Percentiles rank a stretch among this genome's conserved stretches.
Evolutionary conservation across 2,113 vertebrate genomes (phyloP).

Genomic region (Grus americana): DNA sequence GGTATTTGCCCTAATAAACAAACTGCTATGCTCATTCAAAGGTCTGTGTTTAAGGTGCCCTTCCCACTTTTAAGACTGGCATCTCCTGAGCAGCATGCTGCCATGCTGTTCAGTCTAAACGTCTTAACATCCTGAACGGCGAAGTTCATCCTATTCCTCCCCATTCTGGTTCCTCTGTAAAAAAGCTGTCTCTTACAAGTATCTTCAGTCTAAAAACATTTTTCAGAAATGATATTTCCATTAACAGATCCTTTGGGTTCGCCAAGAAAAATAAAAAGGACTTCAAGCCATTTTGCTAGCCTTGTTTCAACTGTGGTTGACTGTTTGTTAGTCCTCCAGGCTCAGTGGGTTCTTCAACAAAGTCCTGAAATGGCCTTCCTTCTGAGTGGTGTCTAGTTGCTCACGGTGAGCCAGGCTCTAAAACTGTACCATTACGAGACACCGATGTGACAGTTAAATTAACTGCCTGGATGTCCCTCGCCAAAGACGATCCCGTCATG

Average conservation of each 20-base stretch:
- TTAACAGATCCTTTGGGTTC: background rate
- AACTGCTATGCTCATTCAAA: background rate
- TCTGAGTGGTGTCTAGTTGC: background rate
- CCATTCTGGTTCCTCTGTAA: background rate
- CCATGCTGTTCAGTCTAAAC: background rate
- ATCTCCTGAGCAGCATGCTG: background rate
- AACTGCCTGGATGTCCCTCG: background rate
- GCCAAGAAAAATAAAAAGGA: background rate
- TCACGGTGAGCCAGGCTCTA: background rate
- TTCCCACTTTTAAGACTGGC: background rate
- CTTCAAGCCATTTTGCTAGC: background rate
- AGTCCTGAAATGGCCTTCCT: constrained; percentile 46
- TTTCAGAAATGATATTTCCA: background rate
- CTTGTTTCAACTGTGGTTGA: background rate
- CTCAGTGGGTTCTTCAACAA: background rate
- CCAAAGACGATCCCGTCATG: background rate
- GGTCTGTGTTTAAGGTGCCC: background rate
- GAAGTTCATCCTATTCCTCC: background rate
- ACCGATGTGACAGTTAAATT: background rate
- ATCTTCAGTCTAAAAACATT: background rate
- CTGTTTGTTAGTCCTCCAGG: background rate
- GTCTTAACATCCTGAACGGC: accelerated
- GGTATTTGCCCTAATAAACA: background rate
- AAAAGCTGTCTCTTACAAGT: background rate
- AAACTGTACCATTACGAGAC: constrained; percentile 12